Conservation (phyloP, 2,797 vertebrate genomes). For the Harpagifer antarcticus region DNA sequence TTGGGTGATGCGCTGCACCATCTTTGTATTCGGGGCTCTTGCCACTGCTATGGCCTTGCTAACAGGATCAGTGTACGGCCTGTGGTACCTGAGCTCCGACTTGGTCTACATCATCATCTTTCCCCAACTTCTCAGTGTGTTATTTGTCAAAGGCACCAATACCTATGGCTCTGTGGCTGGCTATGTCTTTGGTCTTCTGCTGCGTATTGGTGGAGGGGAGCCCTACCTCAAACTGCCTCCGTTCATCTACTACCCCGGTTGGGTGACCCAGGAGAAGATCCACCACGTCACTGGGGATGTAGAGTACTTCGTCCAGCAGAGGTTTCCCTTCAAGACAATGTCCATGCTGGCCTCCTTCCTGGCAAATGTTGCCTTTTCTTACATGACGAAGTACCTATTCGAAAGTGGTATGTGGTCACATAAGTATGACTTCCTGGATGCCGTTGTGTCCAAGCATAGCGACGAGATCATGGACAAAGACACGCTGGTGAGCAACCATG, state of each 20-base stretch:
- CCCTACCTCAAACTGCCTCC: slow-evolving; percentile 94
- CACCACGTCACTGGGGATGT: slow-evolving; percentile 78
- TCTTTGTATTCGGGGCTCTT: slow-evolving; percentile 95
- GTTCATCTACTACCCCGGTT: slow-evolving; percentile 95
- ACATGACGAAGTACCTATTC: slow-evolving; percentile 94
- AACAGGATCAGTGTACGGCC: slow-evolving; percentile 93
- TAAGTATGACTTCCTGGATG: slow-evolving; percentile 94
- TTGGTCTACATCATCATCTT: slow-evolving; percentile 98
- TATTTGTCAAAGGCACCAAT: slow-evolving; percentile 96
- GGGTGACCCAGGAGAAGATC: slow-evolving; percentile 85
- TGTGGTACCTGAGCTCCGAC: slow-evolving; percentile 99
- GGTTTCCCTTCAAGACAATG: slow-evolving; percentile 95
- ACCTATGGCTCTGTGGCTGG: slow-evolving; percentile 95
- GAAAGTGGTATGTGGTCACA: slow-evolving; percentile 93
- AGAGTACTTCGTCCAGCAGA: slow-evolving; percentile 88
- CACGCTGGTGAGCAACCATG: slow-evolving; percentile 90
- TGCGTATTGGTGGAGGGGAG: slow-evolving; percentile 95
- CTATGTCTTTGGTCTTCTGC: slow-evolving; percentile 91
- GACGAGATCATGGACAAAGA: slow-evolving; percentile 98
- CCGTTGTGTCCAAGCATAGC: slow-evolving; percentile 94
- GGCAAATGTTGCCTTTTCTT: slow-evolving; percentile 90
- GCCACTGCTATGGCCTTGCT: slow-evolving; percentile 96
- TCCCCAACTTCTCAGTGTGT: slow-evolving; percentile 94
- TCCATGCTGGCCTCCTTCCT: slow-evolving; percentile 94
- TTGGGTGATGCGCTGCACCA: slow-evolving; percentile 96